A percentile compares a stretch with the other conserved stretches of the same genome.
Evolutionary conservation across 2,888 invertebrate genomes (phyloP).

Genomic region (Acheta domesticus): DNA sequence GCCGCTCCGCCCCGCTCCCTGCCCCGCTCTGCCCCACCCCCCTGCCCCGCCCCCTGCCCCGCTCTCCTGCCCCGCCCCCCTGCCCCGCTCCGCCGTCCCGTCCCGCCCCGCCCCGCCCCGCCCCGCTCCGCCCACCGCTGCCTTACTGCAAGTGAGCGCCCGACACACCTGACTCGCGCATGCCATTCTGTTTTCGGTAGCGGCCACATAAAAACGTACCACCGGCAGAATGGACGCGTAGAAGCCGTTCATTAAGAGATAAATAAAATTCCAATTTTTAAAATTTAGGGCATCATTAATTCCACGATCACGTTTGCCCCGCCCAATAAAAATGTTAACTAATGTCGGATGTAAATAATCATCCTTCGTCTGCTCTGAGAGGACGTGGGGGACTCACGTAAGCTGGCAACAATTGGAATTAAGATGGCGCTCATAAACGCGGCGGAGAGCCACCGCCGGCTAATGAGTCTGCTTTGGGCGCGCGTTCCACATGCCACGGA

Average conservation of each 20-base stretch:
- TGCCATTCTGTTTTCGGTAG: too few species aligned
- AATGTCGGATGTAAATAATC: neutral
- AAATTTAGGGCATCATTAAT: neutral
- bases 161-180: too few species aligned
- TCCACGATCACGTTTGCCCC: neutral
- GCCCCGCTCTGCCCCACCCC: neutral
- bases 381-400: neutral
- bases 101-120: too few species aligned
- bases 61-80: neutral
- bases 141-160: too few species aligned
- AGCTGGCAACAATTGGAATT: neutral
- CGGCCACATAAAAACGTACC: neutral
- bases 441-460: too few species aligned
- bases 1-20: neutral
- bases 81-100: too few species aligned
- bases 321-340: neutral
- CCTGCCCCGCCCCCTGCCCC: neutral
- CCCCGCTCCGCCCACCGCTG: too few species aligned
- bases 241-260: neutral
- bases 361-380: neutral
- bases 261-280: neutral
- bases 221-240: neutral
- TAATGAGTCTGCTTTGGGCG: too few species aligned
- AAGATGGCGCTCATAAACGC: neutral
- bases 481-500: too few species aligned